Base-by-base conservation (phyloP, 2,888 invertebrate species). In the Sipha maydis region DNA sequence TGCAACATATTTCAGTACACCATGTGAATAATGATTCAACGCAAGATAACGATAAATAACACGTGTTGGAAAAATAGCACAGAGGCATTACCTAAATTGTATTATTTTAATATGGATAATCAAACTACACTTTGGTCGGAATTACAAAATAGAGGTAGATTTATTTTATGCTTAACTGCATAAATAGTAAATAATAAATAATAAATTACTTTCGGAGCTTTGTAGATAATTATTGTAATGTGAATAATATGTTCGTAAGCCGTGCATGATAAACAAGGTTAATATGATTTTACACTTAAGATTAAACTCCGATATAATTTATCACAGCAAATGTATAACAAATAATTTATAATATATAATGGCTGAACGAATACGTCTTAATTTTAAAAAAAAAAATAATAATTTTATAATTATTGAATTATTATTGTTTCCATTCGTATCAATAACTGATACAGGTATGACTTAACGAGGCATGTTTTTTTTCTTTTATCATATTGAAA, bases 71-170 rank as follows among this genome's bases (percentile, higher is more conserved):
- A 34, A 28, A 34, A 48, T 54, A 54, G 31, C 21, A 34, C 14
- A 67, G 17, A 38, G 7, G 54, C 71, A 71, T 25, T 38, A 21
- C 21, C 61, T 54, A 54, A 48, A 48, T 41, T 41, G 41, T 41
- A 41, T 9, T 31, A 54, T 71, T 71, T 54, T 83, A 83, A 73
- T 75, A 54, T 38, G 73, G 25, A 75, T 75, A 56, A 75, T 83
- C 75, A 83, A 83, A 83, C n/a, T 75, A 56, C 38, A 83, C 73
- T 83, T 75, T 38, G 83, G 83, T 34, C 56, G 83, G 48, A 73
- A n/a, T 19, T 71, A 17, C 17, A 73, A 34, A 80, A 73, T 71
- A 17, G 83, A n/a, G n/a, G 21, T 5, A 34, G n/a, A 34, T 83
- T 54, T 83, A 56, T 83, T 83, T 75, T 83, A 75, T 56, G 31